Evolutionary conservation across 2,113 vertebrate genomes (phyloP).

Genomic region (Gopherus flavomarginatus): DNA sequence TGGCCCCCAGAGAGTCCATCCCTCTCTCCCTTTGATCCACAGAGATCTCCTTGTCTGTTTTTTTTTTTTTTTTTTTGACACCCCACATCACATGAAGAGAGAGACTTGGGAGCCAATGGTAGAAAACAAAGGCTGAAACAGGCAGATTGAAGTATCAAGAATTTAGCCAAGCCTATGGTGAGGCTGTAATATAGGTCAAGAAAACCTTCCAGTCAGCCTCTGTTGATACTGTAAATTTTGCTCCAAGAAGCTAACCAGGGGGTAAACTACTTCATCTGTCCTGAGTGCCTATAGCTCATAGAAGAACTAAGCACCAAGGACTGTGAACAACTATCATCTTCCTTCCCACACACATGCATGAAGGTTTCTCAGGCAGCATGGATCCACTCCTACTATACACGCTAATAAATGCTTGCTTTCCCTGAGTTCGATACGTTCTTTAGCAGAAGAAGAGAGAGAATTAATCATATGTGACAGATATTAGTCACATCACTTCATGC

Average conservation of each 20-base stretch:
- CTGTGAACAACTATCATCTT: background rate
- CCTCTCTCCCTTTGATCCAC: background rate
- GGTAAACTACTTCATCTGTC: background rate
- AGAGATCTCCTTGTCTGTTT: background rate
- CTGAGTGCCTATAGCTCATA: accelerated
- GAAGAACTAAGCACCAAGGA: background rate
- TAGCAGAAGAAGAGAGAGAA: background rate
- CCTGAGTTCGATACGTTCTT: background rate
- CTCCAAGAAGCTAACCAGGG: background rate
- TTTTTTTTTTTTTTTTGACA: background rate
- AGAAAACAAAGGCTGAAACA: background rate
- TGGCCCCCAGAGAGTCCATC: accelerated
- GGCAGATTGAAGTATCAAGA: accelerated
- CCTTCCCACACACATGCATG: background rate
- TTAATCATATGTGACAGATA: background rate
- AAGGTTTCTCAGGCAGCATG: background rate
- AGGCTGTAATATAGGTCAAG: background rate
- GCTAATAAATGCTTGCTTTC: background rate
- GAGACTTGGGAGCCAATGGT: background rate
- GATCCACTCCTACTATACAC: background rate
- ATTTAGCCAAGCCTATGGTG: background rate
- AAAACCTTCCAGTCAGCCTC: background rate
- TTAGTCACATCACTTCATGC: background rate
- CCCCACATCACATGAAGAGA: background rate
- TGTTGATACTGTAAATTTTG: background rate